Evolutionary conservation across 2,113 vertebrate species (phyloP), one percentile per base, ranked within the genome.

Genomic region (Piaya cayana): DNA sequence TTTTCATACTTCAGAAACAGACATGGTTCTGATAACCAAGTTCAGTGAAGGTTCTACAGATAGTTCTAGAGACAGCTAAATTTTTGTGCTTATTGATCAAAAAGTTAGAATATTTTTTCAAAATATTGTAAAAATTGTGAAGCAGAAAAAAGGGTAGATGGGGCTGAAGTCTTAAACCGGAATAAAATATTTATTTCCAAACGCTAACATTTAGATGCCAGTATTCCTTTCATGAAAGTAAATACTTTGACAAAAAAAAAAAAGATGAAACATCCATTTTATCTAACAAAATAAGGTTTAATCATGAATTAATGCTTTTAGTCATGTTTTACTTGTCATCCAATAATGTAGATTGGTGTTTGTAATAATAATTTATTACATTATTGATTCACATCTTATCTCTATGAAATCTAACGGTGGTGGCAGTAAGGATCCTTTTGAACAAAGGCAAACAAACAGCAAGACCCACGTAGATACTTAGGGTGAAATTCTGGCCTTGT

Each of bases 391-490:
- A 77, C 23, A 59, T 82, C 36, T 92, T 82, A 90, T 87, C 84
- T 95, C 43, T 55, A 63, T 65, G 63, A 92, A 93, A 93, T 90
- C 81, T 90, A 80, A n/a, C 29, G 56, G 63, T 22, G 37, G 37
- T 88, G 90, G 94, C 55, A 81, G 71, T 91, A 74, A 80, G 55
- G 63, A 82, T 90, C 76, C 34, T 93, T 94, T 94, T 74, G 67
- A 94, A 86, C 78, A 94, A 95, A 95, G 34, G 29, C 81, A 94
- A 96, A 94, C 79, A 95, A 94, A 92, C 36, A 88, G 37, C 32
- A 76, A 53, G 82, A 56, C 36, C 30, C 58, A 88, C 0, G 0
- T 70, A 92, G 83, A 83, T 83, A 90, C 50, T 56, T 39, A 29
- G 47, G 92, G 89, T 96, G 94, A 95, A 96, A 91, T 96, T 88